These are phyloP conservation scores for Coranthus polyacanthus DNA, from an alignment of 2,797 vertebrate genomes.

Conservation along the genomic window DNA sequence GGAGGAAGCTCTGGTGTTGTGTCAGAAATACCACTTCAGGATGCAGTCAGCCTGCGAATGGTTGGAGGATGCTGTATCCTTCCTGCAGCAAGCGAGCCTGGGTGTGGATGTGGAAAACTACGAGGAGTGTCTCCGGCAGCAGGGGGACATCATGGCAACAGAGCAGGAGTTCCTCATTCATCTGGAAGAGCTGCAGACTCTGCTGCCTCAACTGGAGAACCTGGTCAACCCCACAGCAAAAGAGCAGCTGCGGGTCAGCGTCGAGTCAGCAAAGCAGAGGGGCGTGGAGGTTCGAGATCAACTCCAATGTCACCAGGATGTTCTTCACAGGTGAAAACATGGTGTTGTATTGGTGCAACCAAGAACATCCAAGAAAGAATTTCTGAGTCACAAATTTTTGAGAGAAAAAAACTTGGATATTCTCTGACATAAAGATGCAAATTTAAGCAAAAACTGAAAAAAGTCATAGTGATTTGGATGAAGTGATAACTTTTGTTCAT, in stretches of 20 bases:
- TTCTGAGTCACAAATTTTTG: too few species aligned
- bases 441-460: too few species aligned
- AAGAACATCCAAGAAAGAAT: too few species aligned
- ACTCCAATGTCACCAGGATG: conserved; percentile 87
- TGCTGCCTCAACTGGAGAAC: conserved; percentile 88
- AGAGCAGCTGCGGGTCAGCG: conserved; percentile 87
- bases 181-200: conserved; percentile 86
- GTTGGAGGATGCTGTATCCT: conserved; percentile 95
- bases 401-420: too few species aligned
- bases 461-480: too few species aligned
- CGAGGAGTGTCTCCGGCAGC: conserved; percentile 91
- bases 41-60: conserved; percentile 92
- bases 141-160: conserved; percentile 90
- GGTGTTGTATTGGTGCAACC: not conserved
- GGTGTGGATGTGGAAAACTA: conserved; percentile 95
- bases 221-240: conserved; percentile 86
- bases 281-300: conserved; percentile 86
- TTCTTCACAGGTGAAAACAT: conserved; percentile 78
- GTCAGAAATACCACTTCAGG: conserved; percentile 93
- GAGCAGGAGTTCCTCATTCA: conserved; percentile 89
- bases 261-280: conserved; percentile 88
- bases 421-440: too few species aligned
- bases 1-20: conserved; percentile 88
- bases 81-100: conserved; percentile 89
- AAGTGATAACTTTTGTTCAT: too few species aligned